These are phyloP conservation scores for Lontra canadensis DNA, from an alignment of 2,113 vertebrate species.

Conservation along the genomic window DNA sequence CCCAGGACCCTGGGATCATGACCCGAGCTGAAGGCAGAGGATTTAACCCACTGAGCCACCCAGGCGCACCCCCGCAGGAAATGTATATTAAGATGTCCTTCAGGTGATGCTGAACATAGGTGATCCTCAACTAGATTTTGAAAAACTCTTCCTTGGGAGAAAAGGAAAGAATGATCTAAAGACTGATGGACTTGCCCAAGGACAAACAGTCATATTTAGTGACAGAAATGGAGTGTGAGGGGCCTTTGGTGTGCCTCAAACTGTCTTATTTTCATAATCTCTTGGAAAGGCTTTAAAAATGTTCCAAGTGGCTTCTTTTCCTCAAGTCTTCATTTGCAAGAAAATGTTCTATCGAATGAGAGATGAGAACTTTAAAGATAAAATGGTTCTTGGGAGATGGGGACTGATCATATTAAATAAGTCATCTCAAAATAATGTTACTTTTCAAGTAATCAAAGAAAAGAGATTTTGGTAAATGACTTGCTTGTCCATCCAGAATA, in stretches of 20 bases:
- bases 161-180: not conserved
- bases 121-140: not conserved
- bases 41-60: too few relatives aligned
- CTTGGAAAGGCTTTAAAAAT: not conserved
- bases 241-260: not conserved
- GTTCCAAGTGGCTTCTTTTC: conserved; percentile 3
- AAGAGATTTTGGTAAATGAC: conserved; percentile 49
- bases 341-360: not conserved
- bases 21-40: too few relatives aligned
- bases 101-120: not conserved
- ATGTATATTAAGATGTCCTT: not conserved
- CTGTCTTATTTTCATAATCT: conserved; percentile 46
- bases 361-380: conserved; percentile 39
- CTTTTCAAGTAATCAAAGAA: conserved; percentile 49
- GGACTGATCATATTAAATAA: conserved; percentile 46
- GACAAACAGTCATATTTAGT: not conserved
- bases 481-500: conserved; percentile 31
- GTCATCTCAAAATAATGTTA: conserved; percentile 39
- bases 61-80: not conserved
- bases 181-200: not conserved
- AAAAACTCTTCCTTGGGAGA: not conserved
- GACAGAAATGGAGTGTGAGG: not conserved
- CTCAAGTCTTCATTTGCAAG: conserved; percentile 31
- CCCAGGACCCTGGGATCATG: too few relatives aligned
- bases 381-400: not conserved